These are phyloP conservation scores for Heterocephalus glaber DNA, from an alignment of 2,113 vertebrate genomes.

Conservation along the genomic window DNA sequence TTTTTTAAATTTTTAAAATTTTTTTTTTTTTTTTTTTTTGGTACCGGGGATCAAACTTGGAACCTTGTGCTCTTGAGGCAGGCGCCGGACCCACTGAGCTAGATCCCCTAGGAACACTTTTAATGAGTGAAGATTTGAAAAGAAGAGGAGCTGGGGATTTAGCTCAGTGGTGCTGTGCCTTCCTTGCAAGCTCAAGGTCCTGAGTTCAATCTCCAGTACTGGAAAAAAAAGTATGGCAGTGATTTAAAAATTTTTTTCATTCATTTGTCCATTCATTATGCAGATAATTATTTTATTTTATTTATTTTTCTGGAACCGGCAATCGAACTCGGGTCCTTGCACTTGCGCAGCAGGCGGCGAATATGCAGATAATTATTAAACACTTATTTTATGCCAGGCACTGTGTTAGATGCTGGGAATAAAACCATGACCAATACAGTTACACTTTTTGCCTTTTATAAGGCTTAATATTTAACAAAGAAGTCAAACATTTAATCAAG, in stretches of 20 bases:
- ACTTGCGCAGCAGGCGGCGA: no score
- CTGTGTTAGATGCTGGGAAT: neutral
- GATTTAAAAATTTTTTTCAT: neutral
- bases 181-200: no score
- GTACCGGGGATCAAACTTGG: no score
- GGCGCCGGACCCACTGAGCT: no score
- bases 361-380: neutral
- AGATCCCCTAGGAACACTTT: neutral
- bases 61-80: no score
- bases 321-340: no score
- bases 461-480: neutral
- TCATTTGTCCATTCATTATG: neutral
- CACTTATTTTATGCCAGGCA: neutral
- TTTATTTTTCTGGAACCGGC: no score
- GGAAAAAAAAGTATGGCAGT: neutral
- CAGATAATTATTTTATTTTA: neutral
- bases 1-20: no score
- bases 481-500: neutral
- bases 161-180: no score
- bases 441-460: neutral
- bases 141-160: neutral
- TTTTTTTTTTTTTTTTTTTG: no score
- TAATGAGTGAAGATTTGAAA: neutral
- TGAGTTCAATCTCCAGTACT: no score
- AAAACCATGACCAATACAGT: neutral